Percentiles rank a stretch among this genome's conserved stretches.
Conservation (phyloP, 1,140 invertebrate species). For the Conus ventricosus region DNA sequence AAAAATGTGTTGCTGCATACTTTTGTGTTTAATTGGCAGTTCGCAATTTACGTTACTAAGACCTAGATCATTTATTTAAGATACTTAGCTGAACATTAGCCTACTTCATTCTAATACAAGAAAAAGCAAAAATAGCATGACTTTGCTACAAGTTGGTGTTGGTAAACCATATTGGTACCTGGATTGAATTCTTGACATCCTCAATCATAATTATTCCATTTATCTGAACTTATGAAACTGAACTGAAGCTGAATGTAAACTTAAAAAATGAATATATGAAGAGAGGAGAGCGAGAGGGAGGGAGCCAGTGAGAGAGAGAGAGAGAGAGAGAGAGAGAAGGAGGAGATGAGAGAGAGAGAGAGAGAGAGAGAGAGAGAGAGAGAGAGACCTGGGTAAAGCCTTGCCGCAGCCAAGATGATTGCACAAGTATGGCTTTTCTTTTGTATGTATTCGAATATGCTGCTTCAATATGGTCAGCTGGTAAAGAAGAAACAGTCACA, state of each 20-base stretch:
- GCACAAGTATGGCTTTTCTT: constrained; percentile 38
- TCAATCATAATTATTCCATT: neutral
- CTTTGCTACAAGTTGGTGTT: constrained; percentile 21
- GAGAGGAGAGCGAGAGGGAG: constrained; percentile 5
- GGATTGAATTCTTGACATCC: neutral
- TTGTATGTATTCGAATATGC: constrained; percentile 38
- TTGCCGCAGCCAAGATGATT: constrained; percentile 33
- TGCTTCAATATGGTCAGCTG: constrained; percentile 40
- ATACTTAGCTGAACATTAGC: too few relatives aligned
- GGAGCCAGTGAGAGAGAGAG: constrained; percentile 1
- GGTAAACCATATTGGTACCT: constrained; percentile 19
- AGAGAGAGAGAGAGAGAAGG: neutral
- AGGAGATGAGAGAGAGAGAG: neutral
- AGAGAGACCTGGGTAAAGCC: constrained; percentile 36
- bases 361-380: constrained; percentile 17
- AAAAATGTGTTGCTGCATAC: too few relatives aligned
- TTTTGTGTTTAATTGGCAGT: too few relatives aligned
- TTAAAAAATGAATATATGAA: neutral
- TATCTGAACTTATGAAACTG: neutral
- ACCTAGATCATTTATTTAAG: too few relatives aligned
- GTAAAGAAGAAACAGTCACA: neutral
- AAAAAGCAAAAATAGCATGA: neutral
- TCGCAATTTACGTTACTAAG: too few relatives aligned
- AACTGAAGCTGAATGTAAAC: neutral
- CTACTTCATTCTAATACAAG: too few relatives aligned